Base-by-base conservation (phyloP, 2,797 vertebrate genomes). In the Tragelaphus eurycerus region DNA sequence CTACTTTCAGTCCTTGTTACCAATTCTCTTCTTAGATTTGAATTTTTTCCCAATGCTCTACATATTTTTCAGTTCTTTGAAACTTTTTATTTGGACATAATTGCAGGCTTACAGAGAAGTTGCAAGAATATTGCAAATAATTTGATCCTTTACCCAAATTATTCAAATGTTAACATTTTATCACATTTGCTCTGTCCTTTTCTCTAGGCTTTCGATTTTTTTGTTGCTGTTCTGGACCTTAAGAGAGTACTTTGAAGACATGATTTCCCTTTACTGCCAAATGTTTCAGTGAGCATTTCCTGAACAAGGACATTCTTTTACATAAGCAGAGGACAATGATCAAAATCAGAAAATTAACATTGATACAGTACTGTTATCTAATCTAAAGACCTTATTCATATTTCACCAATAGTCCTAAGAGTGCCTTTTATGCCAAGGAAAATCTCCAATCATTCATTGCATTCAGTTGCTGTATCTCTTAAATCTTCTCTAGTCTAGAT, bases 261-360 rank as follows among this genome's bases (percentile, higher is more conserved):
- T 0, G 25, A 54, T 74, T 96, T 89, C 71, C 52, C 14, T 90
- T 76, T 64, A 54, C 17, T 48, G 60, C 17, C 82, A 38, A 64
- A 60, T 27, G 67, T 96, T 71, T 84, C 67, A 85, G 6, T 27
- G 79, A 96, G 57, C 43, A 34, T 88, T 90, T 91, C 48, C 86
- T 86, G 59, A 95, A n/a, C 21, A 90, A 96, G 71, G 79, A 74
- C 92, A 43, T 95, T 97, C 92, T 93, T 91, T 96, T 91, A 81
- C 25, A 46, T 21, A 60, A 95, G 74, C 57, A 19, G 21, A 88
- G 11, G n/a, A 60, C n/a, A 81, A 55, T 50, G 64, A 89, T 94
- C 25, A 84, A 89, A 89, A 92, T 93, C 96, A 96, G 85, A 55
- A 94, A 93, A 97, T 92, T 93, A 97, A 57, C 96, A 93, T 57